A percentile compares a stretch with the other conserved stretches of the same genome.
phyloP scores from a whole-genome alignment of 2,888 invertebrate genomes.

The Agelastica alni region DNA sequence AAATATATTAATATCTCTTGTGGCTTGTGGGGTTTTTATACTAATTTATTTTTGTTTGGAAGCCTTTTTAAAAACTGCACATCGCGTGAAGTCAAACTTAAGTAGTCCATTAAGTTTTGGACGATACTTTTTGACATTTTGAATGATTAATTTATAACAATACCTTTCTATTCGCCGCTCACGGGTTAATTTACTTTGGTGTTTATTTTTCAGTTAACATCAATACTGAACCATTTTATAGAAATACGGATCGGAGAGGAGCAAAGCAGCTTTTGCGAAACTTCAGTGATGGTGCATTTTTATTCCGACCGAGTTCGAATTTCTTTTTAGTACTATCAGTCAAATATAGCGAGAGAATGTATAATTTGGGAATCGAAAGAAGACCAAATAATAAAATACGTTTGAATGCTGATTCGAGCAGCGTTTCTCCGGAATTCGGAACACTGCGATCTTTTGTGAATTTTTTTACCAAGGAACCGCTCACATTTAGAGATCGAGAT shows the following conservation, averaged over 20 bases:
- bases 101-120: too few species aligned
- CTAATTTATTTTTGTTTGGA: too few species aligned
- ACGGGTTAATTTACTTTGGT: too few species aligned
- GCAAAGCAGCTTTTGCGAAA: slow-evolving; percentile 36
- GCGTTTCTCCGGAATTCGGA: slow-evolving; percentile 35
- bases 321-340: slow-evolving; percentile 38
- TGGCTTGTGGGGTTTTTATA: too few species aligned
- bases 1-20: too few species aligned
- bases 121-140: too few species aligned
- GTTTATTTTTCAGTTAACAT: slow-evolving; percentile 37
- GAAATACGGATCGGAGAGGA: slow-evolving; percentile 42
- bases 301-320: slow-evolving; percentile 38
- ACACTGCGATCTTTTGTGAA: slow-evolving; percentile 35
- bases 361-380: slow-evolving; percentile 39
- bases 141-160: too few species aligned
- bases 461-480: slow-evolving; percentile 33
- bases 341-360: slow-evolving; percentile 32
- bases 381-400: slow-evolving; percentile 32
- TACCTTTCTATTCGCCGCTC: too few species aligned
- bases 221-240: slow-evolving; percentile 38
- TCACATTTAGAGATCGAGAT: slow-evolving; percentile 27
- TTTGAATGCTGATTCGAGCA: slow-evolving; percentile 28
- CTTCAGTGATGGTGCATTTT: slow-evolving; percentile 38
- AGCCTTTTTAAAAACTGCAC: too few species aligned
- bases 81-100: too few species aligned